Percentiles rank a stretch among this genome's conserved stretches.
These are phyloP conservation scores for Pemphigus obesinymphae DNA, from an alignment of 1,140 invertebrate species.

Conservation along the genomic window DNA sequence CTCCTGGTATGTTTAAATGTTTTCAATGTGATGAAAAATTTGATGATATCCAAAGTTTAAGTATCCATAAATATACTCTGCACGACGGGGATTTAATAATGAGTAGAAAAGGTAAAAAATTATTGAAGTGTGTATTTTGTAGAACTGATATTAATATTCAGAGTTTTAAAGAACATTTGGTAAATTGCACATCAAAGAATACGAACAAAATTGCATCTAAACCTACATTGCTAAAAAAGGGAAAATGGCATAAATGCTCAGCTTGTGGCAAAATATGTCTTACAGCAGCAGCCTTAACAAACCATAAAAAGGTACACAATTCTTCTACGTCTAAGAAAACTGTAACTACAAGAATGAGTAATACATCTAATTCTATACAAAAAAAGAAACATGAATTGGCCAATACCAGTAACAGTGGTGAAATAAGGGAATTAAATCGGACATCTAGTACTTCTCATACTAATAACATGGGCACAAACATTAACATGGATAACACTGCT, in stretches of 20 bases:
- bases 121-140: background rate
- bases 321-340: background rate
- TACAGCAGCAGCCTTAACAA: background rate
- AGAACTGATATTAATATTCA: background rate
- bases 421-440: background rate
- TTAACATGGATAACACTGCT: background rate
- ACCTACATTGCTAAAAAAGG: background rate
- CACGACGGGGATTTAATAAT: background rate
- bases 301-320: background rate
- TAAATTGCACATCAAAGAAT: background rate
- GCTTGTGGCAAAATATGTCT: conserved; percentile 10
- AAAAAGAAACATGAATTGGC: too few species aligned
- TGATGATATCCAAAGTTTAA: conserved; percentile 1
- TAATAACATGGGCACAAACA: background rate
- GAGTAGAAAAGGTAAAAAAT: background rate
- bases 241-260: background rate
- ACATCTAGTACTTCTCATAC: background rate
- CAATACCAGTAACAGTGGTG: too few species aligned
- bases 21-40: conserved; percentile 3
- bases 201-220: background rate
- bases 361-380: background rate
- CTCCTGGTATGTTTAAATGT: conserved; percentile 25
- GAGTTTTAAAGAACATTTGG: conserved; percentile 16
- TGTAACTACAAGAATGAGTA: background rate
- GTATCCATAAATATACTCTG: conserved; percentile 16